Evolutionary conservation across 2,797 vertebrate species (phyloP).

Genomic region (Cirrhinus molitorella): DNA sequence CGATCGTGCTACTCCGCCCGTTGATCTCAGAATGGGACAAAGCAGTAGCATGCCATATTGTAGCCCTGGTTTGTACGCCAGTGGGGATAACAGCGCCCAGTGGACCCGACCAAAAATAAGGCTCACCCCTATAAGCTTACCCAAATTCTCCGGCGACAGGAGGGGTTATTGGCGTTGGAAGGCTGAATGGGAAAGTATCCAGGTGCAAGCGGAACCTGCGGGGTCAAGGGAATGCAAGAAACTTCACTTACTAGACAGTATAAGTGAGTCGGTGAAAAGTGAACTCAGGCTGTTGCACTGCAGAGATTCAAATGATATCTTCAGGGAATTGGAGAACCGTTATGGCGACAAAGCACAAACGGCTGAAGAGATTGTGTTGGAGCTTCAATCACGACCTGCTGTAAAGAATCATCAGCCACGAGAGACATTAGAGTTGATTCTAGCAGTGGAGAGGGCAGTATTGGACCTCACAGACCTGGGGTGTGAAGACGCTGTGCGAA

Average conservation of each 20-base stretch:
- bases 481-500: no score
- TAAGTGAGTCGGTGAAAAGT: not conserved
- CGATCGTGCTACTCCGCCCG: no score
- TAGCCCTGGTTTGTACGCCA: no score
- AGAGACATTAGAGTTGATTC: not conserved
- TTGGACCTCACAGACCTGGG: not conserved
- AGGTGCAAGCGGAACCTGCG: not conserved
- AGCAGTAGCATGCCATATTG: no score
- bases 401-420: not conserved
- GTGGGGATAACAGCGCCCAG: no score
- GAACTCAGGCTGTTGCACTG: no score
- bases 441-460: constrained; percentile 9
- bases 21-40: no score
- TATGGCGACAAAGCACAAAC: not conserved
- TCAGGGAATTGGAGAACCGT: not conserved
- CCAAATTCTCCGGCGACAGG: no score
- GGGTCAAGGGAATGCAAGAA: constrained; percentile 12
- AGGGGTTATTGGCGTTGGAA: no score
- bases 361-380: not conserved
- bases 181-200: not conserved
- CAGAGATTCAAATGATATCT: no score
- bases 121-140: no score
- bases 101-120: no score
- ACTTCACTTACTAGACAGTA: constrained; percentile 15
- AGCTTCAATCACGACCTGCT: not conserved